Percentiles rank a stretch among this genome's conserved stretches.
Evolutionary conservation across 2,888 invertebrate species (phyloP).

Genomic region (Megamerina dolium): DNA sequence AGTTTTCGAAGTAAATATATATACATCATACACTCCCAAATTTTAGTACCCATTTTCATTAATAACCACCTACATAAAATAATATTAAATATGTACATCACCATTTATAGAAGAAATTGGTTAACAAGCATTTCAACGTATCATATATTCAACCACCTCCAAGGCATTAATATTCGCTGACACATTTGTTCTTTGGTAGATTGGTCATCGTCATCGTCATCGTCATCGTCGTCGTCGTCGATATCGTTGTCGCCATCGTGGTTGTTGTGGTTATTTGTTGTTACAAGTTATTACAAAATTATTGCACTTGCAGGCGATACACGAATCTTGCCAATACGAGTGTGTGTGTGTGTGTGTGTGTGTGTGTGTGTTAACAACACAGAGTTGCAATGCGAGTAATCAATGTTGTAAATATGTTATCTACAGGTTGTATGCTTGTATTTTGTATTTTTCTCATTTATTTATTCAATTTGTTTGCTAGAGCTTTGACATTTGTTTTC

Average conservation of each 20-base stretch:
- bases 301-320: neutral
- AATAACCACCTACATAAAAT: no score
- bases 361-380: neutral
- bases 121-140: constrained; percentile 46
- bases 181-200: constrained; percentile 10
- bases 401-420: constrained; percentile 28
- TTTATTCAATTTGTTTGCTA: constrained; percentile 40
- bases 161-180: constrained; percentile 36
- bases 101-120: constrained; percentile 5
- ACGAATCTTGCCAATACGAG: neutral
- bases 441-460: neutral
- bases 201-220: neutral
- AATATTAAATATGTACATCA: no score
- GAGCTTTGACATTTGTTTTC: no score
- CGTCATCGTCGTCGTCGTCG: no score
- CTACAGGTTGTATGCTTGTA: constrained; percentile 29
- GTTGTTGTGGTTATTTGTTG: neutral
- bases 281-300: neutral
- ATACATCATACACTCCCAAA: no score
- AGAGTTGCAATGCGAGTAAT: constrained; percentile 3
- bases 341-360: neutral
- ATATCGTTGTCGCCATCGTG: no score
- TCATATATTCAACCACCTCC: constrained; percentile 43
- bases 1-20: no score
- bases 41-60: no score